Evolutionary conservation across 2,888 invertebrate genomes (phyloP), one percentile per base, ranked within the genome.

Genomic region (Hydraecia micacea): DNA sequence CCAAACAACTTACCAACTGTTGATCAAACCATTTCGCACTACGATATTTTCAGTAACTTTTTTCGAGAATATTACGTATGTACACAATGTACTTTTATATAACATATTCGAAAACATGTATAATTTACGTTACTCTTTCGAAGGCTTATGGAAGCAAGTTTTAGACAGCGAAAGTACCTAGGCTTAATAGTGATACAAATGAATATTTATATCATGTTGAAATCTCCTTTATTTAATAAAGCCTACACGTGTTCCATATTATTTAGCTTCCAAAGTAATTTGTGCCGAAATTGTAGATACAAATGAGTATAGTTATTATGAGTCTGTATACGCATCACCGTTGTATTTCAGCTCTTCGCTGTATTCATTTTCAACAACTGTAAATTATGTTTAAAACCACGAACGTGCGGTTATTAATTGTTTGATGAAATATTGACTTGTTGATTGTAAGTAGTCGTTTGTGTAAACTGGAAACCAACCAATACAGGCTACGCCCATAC

Each of bases 361-460:
- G 18, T 82, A 63, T 72, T 60, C 25, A 82, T 72, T 82, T 69
- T 65, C n/a, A 69, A 80, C 76, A 81, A 76, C 21, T 60, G 42
- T 25, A 72, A 72, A 77, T 78, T 42, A 52, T 32, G 36, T 65
- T 69, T 36, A 42, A 58, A 55, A 78, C 78, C 78, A 25, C 49
- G 11, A 42, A 83, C n/a, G 28, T 73, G 81, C 28, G 77, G 77
- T 63, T 63, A 36, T 21, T 46, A 62, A 81, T 67, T 63, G 62
- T 42, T 67, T 58, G 63, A 46, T 70, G 11, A 68, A 58, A 46
- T 72, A 82, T 69, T 82, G 8, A 68, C 36, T 58, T 52, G 28
- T 52, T 55, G 21, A 63, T 62, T 63, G 36, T 46, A 69, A 52
- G 49, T 52, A 67, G 49, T 25, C 15, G 11, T 58, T 70, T 66